Conservation (phyloP, 2,113 vertebrate genomes). For the Spea multiplicata region DNA sequence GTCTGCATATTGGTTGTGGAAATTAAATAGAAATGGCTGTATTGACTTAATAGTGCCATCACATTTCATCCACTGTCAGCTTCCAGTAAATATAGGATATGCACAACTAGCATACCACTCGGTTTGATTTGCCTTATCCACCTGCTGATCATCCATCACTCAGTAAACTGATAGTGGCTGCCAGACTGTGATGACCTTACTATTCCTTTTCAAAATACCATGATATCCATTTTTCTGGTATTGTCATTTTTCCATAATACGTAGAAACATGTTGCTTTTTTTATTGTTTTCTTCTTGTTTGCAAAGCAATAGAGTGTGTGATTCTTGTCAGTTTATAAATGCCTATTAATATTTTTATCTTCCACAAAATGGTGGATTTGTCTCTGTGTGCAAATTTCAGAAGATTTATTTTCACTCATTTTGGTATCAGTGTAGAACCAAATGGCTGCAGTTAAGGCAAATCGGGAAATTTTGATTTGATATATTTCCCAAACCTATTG, state of each 20-base stretch:
- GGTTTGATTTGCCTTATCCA: constrained; percentile 23
- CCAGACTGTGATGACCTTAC: constrained; percentile 34
- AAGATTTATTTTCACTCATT: constrained; percentile 39
- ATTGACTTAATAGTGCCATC: not conserved
- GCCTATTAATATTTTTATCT: constrained; percentile 39
- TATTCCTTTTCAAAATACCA: constrained; percentile 20
- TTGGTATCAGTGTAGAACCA: constrained; percentile 24
- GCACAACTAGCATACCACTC: constrained; percentile 2
- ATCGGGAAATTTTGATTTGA: constrained; percentile 36
- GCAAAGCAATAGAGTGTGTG: not conserved
- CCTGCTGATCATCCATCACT: constrained; percentile 27
- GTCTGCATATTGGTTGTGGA: not conserved
- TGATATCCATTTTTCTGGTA: constrained; percentile 17
- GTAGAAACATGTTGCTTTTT: constrained; percentile 5
- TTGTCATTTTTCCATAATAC: constrained; percentile 31
- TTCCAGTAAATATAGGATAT: constrained; percentile 8
- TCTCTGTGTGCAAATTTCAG: constrained; percentile 34
- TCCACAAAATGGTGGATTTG: constrained; percentile 26
- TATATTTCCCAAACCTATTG: constrained; percentile 18
- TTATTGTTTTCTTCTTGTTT: constrained; percentile 5
- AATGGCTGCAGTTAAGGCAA: constrained; percentile 35
- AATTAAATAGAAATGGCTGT: not conserved
- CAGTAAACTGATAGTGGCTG: constrained; percentile 32
- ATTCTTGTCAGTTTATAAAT: constrained; percentile 41
- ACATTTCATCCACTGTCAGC: not conserved